A percentile compares a stretch with the other conserved stretches of the same genome.
These are phyloP conservation scores for Cerastoderma edule DNA, from an alignment of 2,888 invertebrate species.

Conservation along the genomic window DNA sequence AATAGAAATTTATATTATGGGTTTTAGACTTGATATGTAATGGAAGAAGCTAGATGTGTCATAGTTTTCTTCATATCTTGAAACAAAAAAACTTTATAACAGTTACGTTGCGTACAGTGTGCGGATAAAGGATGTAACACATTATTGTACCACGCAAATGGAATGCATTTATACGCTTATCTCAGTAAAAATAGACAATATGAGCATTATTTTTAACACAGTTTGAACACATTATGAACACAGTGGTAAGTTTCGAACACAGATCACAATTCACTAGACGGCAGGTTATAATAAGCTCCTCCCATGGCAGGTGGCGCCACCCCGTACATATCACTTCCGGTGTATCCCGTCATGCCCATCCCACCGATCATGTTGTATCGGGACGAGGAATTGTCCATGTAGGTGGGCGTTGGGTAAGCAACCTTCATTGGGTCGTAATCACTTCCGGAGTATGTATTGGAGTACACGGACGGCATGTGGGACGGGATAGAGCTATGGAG, in stretches of 20 bases:
- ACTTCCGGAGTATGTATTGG: constrained; percentile 31
- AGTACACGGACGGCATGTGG: constrained; percentile 39
- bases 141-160: too few species aligned
- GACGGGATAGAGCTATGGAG: constrained; percentile 41
- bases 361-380: constrained; percentile 43
- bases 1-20: too few species aligned
- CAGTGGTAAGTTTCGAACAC: constrained; percentile 7
- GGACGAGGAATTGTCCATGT: constrained; percentile 54
- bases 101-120: too few species aligned
- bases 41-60: too few species aligned
- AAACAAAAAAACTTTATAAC: too few species aligned
- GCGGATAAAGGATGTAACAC: too few species aligned
- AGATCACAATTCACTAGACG: constrained; percentile 55
- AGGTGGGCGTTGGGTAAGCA: constrained; percentile 56
- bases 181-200: too few species aligned
- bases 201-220: too few species aligned
- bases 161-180: too few species aligned
- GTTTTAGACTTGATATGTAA: too few species aligned
- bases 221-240: constrained; percentile 1
- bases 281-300: constrained; percentile 56
- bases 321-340: constrained; percentile 55
- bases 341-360: constrained; percentile 44
- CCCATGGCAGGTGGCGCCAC: constrained; percentile 35
- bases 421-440: constrained; percentile 61
- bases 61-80: too few species aligned